phyloP scores from a whole-genome alignment of 1,140 invertebrate genomes.

The Melipona quadrifasciata region DNA sequence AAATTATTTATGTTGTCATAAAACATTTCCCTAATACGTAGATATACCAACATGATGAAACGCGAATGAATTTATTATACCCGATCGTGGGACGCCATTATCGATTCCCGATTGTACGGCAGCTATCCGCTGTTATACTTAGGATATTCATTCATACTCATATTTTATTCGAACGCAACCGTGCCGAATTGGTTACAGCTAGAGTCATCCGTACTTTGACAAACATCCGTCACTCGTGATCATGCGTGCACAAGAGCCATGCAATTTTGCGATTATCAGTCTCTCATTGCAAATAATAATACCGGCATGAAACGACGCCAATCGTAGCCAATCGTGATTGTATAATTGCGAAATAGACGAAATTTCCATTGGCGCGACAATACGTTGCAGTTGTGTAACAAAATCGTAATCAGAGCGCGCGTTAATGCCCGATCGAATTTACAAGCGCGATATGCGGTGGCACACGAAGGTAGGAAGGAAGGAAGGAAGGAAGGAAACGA shows the following conservation, averaged over 20 bases:
- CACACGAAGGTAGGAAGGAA: slow-evolving; percentile 54
- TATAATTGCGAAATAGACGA: background rate
- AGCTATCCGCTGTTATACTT: background rate
- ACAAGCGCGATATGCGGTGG: slow-evolving; percentile 39
- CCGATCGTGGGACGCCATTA: background rate
- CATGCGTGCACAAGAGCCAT: background rate
- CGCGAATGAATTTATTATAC: background rate
- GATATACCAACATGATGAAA: background rate
- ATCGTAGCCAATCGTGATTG: background rate
- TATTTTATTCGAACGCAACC: slow-evolving; percentile 21
- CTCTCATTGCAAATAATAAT: background rate
- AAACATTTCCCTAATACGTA: background rate
- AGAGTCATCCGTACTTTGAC: slow-evolving; percentile 14
- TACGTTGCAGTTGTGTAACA: no score
- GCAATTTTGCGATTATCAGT: background rate
- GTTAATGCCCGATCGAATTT: slow-evolving; percentile 55
- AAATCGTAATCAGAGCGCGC: background rate
- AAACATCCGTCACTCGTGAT: background rate
- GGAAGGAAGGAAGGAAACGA: slow-evolving; percentile 69
- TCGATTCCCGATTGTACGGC: slow-evolving; percentile 1
- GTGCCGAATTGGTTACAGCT: background rate
- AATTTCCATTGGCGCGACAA: background rate
- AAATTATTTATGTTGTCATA: no score
- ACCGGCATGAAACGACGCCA: background rate
- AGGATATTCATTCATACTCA: slow-evolving; percentile 7